Base-by-base conservation (phyloP, 1,140 invertebrate species). In the Laupala kohalensis region DNA sequence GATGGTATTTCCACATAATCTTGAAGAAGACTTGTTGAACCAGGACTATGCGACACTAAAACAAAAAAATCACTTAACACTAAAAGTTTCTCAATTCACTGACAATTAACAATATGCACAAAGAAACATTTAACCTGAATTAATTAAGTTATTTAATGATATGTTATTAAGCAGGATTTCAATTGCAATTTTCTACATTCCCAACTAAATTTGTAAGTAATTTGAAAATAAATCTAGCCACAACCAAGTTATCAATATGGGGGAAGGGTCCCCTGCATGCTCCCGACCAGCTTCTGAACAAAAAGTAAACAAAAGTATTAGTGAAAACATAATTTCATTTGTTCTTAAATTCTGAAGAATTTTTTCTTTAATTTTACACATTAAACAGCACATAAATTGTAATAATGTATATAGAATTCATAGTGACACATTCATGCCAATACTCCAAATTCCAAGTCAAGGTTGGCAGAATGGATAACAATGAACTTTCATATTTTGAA, bases 1-100 rank as follows among this genome's bases (percentile, higher is more conserved):
- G 29, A 4, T 24, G n/a, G 27, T n/a, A 37, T 23, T 37, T 68
- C 67, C 15, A 76, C 67, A 6, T 71, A 19, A 12, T 67, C n/a
- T 6, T 74, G 64, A 4, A 6, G 24, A 15, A 68, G 24, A 29
- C 67, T 68, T 6, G 27, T 27, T 15, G 27, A 29, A 3, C 19
- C 19, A 29, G 28, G 67, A 23, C 67, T 68, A 4, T 68, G 67
- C 29, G 67, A 68, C 5, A 68, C 24, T 30, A n/a, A 68, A 27
- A 29, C 6, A 28, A 23, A 26, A 67, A 25, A 68, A n/a, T n/a
- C n/a, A n/a, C n/a, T n/a, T n/a, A n/a, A n/a, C n/a, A n/a, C n/a
- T n/a, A n/a, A n/a, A n/a, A n/a, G n/a, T n/a, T n/a, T n/a, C n/a
- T n/a, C n/a, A n/a, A n/a, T n/a, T n/a, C n/a, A n/a, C n/a, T n/a